A percentile compares a stretch with the other conserved stretches of the same genome.
These are phyloP conservation scores for Hypomesus transpacificus DNA, from an alignment of 2,113 vertebrate genomes.

Conservation along the genomic window DNA sequence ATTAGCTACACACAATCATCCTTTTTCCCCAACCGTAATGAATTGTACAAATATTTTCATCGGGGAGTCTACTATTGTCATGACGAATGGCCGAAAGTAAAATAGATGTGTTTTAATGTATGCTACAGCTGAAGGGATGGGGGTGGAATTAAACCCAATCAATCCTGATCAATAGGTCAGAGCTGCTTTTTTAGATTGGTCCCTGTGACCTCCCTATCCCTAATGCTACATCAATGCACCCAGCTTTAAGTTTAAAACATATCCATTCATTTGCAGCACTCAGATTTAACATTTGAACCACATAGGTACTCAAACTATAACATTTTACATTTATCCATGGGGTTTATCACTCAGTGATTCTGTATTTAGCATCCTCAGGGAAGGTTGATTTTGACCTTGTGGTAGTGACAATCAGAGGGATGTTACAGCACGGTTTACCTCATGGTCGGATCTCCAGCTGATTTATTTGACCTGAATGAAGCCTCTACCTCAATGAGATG, in stretches of 20 bases:
- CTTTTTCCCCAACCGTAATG: background rate
- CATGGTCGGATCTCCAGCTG: constrained; percentile 35
- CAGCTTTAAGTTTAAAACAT: constrained; percentile 49
- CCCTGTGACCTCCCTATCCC: constrained; percentile 53
- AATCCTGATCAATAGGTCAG: constrained; percentile 54
- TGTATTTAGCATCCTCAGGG: constrained; percentile 38
- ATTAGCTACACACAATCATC: background rate
- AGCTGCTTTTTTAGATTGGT: constrained; percentile 52
- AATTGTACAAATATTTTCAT: background rate
- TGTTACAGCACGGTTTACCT: constrained; percentile 49
- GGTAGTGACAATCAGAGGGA: constrained; percentile 61
- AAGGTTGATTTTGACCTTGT: constrained; percentile 35
- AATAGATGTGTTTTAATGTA: constrained; percentile 31
- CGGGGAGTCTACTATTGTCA: background rate
- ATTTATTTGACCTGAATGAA: constrained; percentile 40
- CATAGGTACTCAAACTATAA: constrained; percentile 29
- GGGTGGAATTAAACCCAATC: constrained; percentile 50
- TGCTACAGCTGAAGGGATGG: constrained; percentile 22
- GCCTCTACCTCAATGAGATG: constrained; percentile 56
- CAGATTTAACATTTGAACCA: constrained; percentile 57
- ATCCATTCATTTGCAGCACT: constrained; percentile 38
- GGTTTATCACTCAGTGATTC: background rate
- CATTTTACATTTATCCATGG: background rate
- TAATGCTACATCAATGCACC: constrained; percentile 47
- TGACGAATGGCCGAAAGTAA: constrained; percentile 52